Base-by-base conservation (phyloP, 1,140 invertebrate genomes). In the Calephelis nemesis region DNA sequence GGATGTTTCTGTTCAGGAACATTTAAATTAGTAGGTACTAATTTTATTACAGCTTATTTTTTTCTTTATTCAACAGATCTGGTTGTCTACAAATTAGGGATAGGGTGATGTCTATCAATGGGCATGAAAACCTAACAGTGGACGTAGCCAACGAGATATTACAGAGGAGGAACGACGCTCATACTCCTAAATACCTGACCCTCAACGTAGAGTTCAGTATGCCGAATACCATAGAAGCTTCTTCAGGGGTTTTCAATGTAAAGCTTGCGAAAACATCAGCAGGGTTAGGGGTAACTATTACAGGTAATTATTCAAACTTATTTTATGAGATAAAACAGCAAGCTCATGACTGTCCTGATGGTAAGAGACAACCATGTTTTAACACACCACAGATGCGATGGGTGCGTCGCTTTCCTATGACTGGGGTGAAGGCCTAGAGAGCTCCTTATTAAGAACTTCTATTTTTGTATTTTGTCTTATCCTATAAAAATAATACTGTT, bases 201-300 rank as follows among this genome's bases (percentile, higher is more conserved):
- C 76, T 94, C 5, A 94, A 96, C 68, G 94, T 97, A 5, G 97
- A 98, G 85, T 98, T 98, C 90, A 97, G 97, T 92, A 97, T 98
- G 76, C 96, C 97, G n/a, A 97, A 98, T 76, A 95, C 97, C 0
- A 97, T 98, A 15, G 96, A 98, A 64, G 97, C 97, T 2, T 96
- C 96, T 10, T 97, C 96, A 76, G 98, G 98, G 7, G 95, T 97
- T 0, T 98, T 98, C 82, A 96, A 96, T 68, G 97, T 99, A 0
- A 97, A 98, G 88, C 90, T 99, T 10, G 95, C 96, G 0, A 96
- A 97, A 81, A 94, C 95, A 15, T 95, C 93, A 70, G 93, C 94
- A 12, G 97, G 96, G 40, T 92, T 98, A 11, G 98, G 98, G 4
- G 94, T 99, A 7, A 98, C 97, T 7, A 96, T 98, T 5, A 97